These are phyloP conservation scores for Mormyrops attenuatus DNA, from an alignment of 2,797 vertebrate genomes.

Conservation along the genomic window DNA sequence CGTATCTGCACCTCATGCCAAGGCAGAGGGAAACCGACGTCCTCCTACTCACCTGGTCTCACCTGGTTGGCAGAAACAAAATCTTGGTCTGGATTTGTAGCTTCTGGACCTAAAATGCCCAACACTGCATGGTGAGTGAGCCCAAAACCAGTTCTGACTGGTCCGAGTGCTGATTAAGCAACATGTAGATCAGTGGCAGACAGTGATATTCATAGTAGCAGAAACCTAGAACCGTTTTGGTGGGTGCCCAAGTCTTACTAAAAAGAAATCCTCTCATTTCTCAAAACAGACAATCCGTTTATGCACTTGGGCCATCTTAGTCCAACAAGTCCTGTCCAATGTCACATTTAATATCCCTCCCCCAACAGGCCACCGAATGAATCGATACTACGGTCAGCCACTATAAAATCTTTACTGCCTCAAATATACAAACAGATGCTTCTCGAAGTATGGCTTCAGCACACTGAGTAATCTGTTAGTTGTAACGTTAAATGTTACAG, in stretches of 20 bases:
- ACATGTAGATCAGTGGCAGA: background rate
- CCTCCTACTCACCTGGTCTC: background rate
- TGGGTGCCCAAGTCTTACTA: background rate
- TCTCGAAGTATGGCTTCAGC: background rate
- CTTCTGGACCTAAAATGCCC: background rate
- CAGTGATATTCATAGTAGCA: background rate
- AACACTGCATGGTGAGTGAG: background rate
- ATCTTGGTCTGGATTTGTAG: background rate
- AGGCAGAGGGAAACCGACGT: background rate
- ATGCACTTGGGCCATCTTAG: background rate
- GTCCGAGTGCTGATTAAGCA: background rate
- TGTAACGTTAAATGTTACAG: background rate
- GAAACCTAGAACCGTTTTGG: background rate
- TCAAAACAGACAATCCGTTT: background rate
- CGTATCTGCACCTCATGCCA: background rate
- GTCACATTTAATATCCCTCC: background rate
- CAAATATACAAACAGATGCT: background rate
- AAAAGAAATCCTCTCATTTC: background rate
- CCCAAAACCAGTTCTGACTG: background rate
- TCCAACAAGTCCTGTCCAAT: background rate
- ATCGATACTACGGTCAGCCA: background rate
- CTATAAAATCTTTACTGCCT: background rate
- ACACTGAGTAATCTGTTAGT: background rate
- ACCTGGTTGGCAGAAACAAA: background rate
- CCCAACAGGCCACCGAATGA: background rate